Conservation (phyloP, 1,140 invertebrate species). For the Maconellicoccus hirsutus region DNA sequence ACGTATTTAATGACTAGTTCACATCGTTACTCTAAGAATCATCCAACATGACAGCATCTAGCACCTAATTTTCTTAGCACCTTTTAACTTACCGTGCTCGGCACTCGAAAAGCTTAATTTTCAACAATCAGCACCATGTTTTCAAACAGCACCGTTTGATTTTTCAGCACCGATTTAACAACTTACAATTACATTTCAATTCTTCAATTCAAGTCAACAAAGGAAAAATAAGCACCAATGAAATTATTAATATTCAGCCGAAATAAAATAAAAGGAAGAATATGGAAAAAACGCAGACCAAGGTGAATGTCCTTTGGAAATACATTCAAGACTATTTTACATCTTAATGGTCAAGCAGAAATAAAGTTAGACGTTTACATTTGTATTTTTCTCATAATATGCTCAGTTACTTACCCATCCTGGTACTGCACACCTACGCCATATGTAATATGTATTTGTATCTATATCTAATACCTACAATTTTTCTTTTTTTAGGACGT, state of each 20-base stretch:
- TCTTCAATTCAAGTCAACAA: neutral
- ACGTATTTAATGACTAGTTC: neutral
- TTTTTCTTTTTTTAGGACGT: no score
- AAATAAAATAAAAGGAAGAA: no score
- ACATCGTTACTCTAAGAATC: neutral
- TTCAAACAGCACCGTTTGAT: neutral
- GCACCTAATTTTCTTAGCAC: neutral
- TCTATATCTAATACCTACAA: no score
- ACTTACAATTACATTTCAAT: neutral
- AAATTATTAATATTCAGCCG: neutral
- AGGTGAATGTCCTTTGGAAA: neutral
- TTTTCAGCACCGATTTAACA: constrained; percentile 1
- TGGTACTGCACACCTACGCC: no score
- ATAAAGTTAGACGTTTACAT: no score
- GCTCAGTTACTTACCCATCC: no score
- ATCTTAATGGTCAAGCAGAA: neutral
- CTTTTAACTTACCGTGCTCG: neutral
- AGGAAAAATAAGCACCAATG: neutral
- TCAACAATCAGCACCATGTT: neutral
- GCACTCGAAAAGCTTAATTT: neutral
- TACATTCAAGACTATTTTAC: neutral
- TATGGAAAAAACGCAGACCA: neutral
- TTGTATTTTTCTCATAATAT: no score
- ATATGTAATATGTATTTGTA: no score
- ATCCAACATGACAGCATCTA: neutral